Evolutionary conservation across 2,888 invertebrate species (phyloP).

Genomic region (Drosophila setosimentum): DNA sequence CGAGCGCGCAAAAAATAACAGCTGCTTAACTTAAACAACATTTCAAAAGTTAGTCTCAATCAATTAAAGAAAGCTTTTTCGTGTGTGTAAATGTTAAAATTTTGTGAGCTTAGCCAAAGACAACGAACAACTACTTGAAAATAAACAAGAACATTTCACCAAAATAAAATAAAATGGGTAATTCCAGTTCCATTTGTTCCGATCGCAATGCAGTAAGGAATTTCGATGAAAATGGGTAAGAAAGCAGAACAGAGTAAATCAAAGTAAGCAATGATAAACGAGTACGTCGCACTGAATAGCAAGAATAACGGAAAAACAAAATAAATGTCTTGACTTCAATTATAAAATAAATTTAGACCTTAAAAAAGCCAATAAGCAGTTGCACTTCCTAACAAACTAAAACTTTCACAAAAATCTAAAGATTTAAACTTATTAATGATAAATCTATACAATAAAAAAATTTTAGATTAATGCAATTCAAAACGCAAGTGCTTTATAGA

Average conservation of each 20-base stretch:
- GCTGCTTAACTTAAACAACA: not conserved
- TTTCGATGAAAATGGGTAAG: slow-evolving; percentile 82
- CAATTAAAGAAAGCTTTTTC: slow-evolving; percentile 20
- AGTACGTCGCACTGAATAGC: no score
- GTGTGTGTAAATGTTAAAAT: slow-evolving; percentile 7
- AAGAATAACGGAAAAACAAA: not conserved
- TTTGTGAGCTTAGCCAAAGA: not conserved
- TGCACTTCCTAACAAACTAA: not conserved
- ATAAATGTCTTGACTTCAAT: not conserved
- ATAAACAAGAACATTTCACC: not conserved
- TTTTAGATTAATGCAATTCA: not conserved
- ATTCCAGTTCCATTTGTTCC: slow-evolving; percentile 84
- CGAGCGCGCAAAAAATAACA: slow-evolving; percentile 16
- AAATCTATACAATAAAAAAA: not conserved
- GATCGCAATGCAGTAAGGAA: slow-evolving; percentile 81
- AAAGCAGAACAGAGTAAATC: slow-evolving; percentile 12
- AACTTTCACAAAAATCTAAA: not conserved
- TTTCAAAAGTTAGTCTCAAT: slow-evolving; percentile 6
- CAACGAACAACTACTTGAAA: not conserved
- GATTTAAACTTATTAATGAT: not conserved
- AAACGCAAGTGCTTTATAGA: not conserved
- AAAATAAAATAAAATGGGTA: slow-evolving; percentile 80
- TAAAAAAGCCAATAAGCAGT: not conserved
- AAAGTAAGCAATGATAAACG: not conserved
- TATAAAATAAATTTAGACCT: not conserved